Evolutionary conservation across 2,797 vertebrate genomes (phyloP).

Genomic region (Sparus aurata): DNA sequence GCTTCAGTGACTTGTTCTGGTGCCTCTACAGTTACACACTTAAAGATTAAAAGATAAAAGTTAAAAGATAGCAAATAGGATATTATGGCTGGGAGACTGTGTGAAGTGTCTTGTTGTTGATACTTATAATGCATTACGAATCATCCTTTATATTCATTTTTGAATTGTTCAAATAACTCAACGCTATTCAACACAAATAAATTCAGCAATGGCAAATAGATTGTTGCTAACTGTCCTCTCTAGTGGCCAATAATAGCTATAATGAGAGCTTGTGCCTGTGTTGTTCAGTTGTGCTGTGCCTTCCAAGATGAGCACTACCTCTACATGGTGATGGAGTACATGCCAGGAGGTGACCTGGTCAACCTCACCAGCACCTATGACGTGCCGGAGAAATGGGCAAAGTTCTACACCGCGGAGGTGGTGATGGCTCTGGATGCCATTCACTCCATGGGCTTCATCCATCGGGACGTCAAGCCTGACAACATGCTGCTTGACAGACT

Average conservation of each 20-base stretch:
- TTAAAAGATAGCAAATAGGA: not conserved
- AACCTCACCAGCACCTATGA: slow-evolving; percentile 99
- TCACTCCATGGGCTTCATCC: slow-evolving; percentile 99
- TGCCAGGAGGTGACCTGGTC: slow-evolving; percentile 99
- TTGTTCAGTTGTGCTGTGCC: slow-evolving; percentile 93
- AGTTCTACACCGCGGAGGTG: slow-evolving; percentile 98
- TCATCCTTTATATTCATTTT: not conserved
- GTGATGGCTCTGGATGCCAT: slow-evolving; percentile 98
- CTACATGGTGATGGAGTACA: slow-evolving; percentile 99
- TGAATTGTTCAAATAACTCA: not conserved
- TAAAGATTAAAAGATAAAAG: not conserved
- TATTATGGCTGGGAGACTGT: not conserved
- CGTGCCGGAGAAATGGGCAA: slow-evolving; percentile 98
- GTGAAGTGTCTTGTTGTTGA: no score
- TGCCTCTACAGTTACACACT: not conserved
- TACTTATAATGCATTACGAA: not conserved
- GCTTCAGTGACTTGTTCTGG: not conserved
- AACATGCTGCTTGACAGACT: slow-evolving; percentile 97
- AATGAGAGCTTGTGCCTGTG: slow-evolving; percentile 5
- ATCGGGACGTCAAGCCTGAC: slow-evolving; percentile 98
- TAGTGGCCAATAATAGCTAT: not conserved
- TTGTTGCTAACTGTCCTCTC: not conserved
- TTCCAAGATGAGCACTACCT: slow-evolving; percentile 98
- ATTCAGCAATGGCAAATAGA: not conserved
- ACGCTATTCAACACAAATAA: not conserved